phyloP scores from a whole-genome alignment of 2,888 invertebrate species.

The Ernsta delagoae region DNA sequence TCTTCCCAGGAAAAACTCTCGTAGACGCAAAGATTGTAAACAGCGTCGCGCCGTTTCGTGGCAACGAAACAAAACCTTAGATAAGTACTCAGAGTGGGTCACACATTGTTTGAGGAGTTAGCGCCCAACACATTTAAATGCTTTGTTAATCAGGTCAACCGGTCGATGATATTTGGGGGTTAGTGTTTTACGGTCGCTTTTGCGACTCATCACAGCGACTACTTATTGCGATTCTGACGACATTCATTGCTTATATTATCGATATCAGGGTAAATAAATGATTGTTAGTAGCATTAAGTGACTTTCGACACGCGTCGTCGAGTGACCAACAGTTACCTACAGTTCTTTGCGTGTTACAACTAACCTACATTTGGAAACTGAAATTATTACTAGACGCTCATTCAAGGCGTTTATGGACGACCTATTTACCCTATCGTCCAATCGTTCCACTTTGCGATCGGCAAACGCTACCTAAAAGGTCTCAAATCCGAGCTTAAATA shows the following conservation, averaged over 20 bases:
- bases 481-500: constrained; percentile 47
- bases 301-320: constrained; percentile 44
- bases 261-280: too few species aligned
- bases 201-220: constrained; percentile 5
- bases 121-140: constrained; percentile 7
- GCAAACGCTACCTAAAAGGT: constrained; percentile 48
- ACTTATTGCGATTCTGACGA: constrained; percentile 1
- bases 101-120: constrained; percentile 23
- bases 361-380: constrained; percentile 72
- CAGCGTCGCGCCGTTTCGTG: constrained; percentile 30
- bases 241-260: constrained; percentile 2
- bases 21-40: constrained; percentile 23
- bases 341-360: constrained; percentile 65
- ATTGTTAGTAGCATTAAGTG: constrained; percentile 35
- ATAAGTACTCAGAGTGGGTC: constrained; percentile 23
- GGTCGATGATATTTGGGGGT: constrained; percentile 32
- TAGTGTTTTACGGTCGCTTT: constrained; percentile 9
- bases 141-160: constrained; percentile 44
- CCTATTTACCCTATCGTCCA: constrained; percentile 74
- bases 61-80: constrained; percentile 38
- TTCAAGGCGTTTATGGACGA: constrained; percentile 69
- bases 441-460: constrained; percentile 71
- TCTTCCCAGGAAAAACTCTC: background rate
- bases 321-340: constrained; percentile 48
- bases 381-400: constrained; percentile 71